Evolutionary conservation across 2,113 vertebrate species (phyloP).

Genomic region (Prunella fulvescens): DNA sequence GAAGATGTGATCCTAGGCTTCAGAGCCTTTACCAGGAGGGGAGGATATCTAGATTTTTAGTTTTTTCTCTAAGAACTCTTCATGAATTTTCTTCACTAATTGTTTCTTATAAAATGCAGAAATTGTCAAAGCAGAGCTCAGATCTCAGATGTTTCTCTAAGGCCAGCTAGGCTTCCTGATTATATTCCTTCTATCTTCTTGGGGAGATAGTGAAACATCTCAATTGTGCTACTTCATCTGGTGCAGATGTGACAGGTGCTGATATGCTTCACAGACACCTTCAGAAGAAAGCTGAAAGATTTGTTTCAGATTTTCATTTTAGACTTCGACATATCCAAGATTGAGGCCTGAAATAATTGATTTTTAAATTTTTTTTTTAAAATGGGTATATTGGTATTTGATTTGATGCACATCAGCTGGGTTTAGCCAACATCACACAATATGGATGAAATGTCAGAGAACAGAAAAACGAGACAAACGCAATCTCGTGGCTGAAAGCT

Average conservation of each 20-base stretch:
- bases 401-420: not conserved
- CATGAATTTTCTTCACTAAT: not conserved
- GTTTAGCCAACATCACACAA: not conserved
- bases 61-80: not conserved
- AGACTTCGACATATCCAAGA: not conserved
- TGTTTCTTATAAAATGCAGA: not conserved
- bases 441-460: not conserved
- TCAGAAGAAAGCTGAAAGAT: not conserved
- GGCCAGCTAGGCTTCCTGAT: not conserved
- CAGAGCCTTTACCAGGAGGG: not conserved
- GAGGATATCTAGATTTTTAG: not conserved
- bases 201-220: not conserved
- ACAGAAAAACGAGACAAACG: conserved; percentile 7
- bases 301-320: not conserved
- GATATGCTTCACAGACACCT: not conserved
- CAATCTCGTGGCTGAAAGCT: not conserved
- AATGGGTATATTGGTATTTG: not conserved
- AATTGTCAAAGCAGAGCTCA: not conserved
- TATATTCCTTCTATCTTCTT: not conserved
- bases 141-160: not conserved
- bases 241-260: not conserved
- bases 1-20: not conserved
- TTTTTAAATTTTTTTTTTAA: not conserved
- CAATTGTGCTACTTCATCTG: not conserved
- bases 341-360: not conserved